Percentiles rank a stretch among this genome's conserved stretches.
phyloP scores from a whole-genome alignment of 1,140 invertebrate species.

The Galleria mellonella region DNA sequence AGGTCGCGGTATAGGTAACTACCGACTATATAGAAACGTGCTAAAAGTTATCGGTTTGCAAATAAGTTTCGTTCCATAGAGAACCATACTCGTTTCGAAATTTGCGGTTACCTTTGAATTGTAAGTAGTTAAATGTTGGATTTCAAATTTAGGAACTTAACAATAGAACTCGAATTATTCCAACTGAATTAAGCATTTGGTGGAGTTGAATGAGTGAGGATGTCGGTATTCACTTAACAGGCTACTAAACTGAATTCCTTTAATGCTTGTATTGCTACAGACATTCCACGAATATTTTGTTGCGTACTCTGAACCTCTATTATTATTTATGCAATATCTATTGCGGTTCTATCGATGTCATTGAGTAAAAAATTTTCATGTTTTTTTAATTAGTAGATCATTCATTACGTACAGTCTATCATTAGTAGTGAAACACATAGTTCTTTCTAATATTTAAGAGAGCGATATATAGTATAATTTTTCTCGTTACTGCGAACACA shows the following conservation, averaged over 20 bases:
- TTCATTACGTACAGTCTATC: too few species aligned
- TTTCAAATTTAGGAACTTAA: conserved; percentile 64
- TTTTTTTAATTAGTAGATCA: too few species aligned
- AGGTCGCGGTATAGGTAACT: conserved; percentile 30
- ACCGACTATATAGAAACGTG: conserved; percentile 27
- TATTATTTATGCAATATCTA: too few species aligned
- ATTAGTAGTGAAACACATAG: too few species aligned
- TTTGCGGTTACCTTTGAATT: conserved; percentile 70
- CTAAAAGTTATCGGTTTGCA: conserved; percentile 65
- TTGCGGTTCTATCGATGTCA: neutral
- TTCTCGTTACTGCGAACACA: too few species aligned
- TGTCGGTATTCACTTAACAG: conserved; percentile 55
- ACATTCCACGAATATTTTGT: conserved; percentile 31
- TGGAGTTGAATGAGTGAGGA: conserved; percentile 57
- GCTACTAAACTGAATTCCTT: conserved; percentile 44
- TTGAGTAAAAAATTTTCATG: too few species aligned
- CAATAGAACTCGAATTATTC: conserved; percentile 68
- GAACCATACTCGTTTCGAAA: conserved; percentile 54
- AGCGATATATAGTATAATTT: too few species aligned
- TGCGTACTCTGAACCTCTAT: conserved; percentile 14
- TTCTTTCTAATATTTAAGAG: too few species aligned
- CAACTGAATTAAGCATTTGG: conserved; percentile 63
- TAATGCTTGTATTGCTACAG: conserved; percentile 33
- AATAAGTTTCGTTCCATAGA: conserved; percentile 61
- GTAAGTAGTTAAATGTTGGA: conserved; percentile 65